These are phyloP conservation scores for Drosophila eugracilis DNA, from an alignment of 1,140 invertebrate species.

Conservation along the genomic window DNA sequence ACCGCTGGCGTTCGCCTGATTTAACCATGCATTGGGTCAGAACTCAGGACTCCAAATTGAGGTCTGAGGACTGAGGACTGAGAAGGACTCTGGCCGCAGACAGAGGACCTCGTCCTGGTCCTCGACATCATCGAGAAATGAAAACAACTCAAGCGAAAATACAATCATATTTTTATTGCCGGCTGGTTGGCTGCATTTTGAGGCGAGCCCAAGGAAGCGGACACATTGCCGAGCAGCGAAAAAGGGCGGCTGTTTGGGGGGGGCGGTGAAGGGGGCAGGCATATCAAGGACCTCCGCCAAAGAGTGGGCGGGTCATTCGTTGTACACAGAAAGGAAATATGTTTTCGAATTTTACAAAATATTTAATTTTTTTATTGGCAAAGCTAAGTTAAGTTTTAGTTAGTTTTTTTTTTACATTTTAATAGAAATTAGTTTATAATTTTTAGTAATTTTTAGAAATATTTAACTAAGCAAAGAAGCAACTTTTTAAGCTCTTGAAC, in stretches of 20 bases:
- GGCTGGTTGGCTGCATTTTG: slow-evolving; percentile 77
- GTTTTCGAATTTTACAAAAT: too few relatives aligned
- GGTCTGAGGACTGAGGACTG: slow-evolving; percentile 1
- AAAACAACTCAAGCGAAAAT: slow-evolving; percentile 83
- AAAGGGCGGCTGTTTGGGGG: background rate
- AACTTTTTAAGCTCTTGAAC: too few relatives aligned
- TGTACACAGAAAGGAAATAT: too few relatives aligned
- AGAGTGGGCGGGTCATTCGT: slow-evolving; percentile 4
- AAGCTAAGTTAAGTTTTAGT: too few relatives aligned
- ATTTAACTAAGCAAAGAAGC: too few relatives aligned
- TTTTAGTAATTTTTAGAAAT: too few relatives aligned
- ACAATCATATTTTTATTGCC: slow-evolving; percentile 83
- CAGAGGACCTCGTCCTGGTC: slow-evolving; percentile 31
- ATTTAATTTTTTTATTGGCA: too few relatives aligned
- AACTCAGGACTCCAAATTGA: slow-evolving; percentile 20
- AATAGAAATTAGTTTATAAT: too few relatives aligned
- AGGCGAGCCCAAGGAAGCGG: slow-evolving; percentile 46
- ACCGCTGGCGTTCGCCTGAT: slow-evolving; percentile 71
- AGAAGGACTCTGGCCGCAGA: slow-evolving; percentile 16
- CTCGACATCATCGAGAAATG: slow-evolving; percentile 82
- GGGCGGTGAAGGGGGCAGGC: too few relatives aligned
- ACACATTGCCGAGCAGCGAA: slow-evolving; percentile 24
- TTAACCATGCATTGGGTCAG: slow-evolving; percentile 78
- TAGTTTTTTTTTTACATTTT: too few relatives aligned
- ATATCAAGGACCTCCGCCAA: slow-evolving; percentile 23